A percentile compares a stretch with the other conserved stretches of the same genome.
These are phyloP conservation scores for Gallinago media DNA, from an alignment of 2,113 vertebrate species.

Conservation along the genomic window DNA sequence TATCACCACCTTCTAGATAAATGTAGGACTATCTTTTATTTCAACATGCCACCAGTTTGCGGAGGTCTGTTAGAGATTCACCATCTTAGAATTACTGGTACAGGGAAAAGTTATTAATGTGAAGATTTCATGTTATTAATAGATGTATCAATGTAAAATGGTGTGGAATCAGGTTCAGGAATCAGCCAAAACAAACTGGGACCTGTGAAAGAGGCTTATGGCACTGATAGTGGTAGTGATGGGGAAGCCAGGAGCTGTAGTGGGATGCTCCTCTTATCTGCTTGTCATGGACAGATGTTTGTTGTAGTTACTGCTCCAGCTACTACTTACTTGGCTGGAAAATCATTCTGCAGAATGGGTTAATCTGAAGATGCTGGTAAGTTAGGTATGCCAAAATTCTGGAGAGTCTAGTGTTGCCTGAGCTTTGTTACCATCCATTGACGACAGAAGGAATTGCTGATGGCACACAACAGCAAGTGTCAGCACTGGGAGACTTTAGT, in stretches of 20 bases:
- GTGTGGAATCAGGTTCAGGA: not conserved
- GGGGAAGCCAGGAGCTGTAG: not conserved
- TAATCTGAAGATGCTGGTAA: not conserved
- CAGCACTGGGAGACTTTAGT: not conserved
- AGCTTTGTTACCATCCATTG: not conserved
- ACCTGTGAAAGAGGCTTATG: not conserved
- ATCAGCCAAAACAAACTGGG: not conserved
- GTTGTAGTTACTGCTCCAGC: not conserved
- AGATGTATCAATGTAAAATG: not conserved
- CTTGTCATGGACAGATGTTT: fast-evolving
- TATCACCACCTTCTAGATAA: not conserved
- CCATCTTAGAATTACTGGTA: not conserved
- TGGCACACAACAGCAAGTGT: fast-evolving
- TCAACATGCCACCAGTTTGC: not conserved
- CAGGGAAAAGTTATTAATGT: not conserved
- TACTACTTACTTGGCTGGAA: not conserved
- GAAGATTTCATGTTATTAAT: not conserved
- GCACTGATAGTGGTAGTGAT: not conserved
- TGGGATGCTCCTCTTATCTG: not conserved
- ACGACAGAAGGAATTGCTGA: not conserved
- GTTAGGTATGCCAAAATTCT: not conserved
- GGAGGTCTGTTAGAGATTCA: not conserved
- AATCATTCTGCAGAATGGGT: not conserved
- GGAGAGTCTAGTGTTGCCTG: not conserved
- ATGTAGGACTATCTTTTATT: not conserved